phyloP scores from a whole-genome alignment of 2,113 vertebrate species.

The Mungos mungo region DNA sequence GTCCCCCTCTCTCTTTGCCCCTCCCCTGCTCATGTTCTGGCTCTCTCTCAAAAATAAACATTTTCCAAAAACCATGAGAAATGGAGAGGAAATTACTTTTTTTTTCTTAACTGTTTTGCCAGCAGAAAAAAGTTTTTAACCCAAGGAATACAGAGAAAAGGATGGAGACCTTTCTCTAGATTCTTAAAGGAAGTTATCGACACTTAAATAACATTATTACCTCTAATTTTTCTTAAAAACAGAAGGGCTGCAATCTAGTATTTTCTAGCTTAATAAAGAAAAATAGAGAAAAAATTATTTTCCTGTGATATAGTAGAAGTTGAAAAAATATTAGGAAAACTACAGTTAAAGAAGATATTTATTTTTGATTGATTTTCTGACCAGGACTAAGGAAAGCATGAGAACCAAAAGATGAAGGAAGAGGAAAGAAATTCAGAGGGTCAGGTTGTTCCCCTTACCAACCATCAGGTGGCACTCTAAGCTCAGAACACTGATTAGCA shows the following conservation, averaged over 20 bases:
- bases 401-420: background rate
- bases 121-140: background rate
- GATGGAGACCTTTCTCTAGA: background rate
- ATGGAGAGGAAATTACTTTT: background rate
- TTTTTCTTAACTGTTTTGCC: background rate
- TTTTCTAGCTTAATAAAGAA: background rate
- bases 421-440: background rate
- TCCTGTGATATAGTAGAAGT: background rate
- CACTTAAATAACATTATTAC: background rate
- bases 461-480: slow-evolving; percentile 39
- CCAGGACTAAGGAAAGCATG: background rate
- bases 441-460: background rate
- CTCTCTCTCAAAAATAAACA: too few relatives aligned
- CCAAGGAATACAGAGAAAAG: background rate
- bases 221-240: slow-evolving; percentile 9
- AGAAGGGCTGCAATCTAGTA: background rate
- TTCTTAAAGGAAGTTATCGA: background rate
- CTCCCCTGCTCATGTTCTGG: too few relatives aligned
- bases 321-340: background rate
- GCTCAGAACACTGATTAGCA: background rate
- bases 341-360: background rate
- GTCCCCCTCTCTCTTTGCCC: too few relatives aligned
- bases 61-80: background rate
- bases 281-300: background rate
- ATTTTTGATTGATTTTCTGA: background rate